Percentiles rank a stretch among this genome's conserved stretches.
Conservation (phyloP, 2,888 invertebrate species). For the Drosophila anceps region DNA sequence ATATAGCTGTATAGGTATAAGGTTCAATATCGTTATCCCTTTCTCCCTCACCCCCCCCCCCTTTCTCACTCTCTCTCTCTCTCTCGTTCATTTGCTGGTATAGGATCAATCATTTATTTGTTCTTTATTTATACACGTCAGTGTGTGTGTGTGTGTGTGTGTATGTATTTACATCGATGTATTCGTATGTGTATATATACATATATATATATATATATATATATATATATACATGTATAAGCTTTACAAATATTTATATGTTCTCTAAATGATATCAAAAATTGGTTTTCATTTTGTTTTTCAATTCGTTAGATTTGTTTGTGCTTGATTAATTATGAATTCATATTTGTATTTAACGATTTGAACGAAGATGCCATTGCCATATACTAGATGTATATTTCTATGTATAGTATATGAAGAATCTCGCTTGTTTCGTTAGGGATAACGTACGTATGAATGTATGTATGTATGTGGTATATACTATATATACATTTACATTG, state of each 20-base stretch:
- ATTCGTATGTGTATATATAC: constrained; percentile 6
- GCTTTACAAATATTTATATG: constrained; percentile 32
- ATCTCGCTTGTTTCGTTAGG: constrained; percentile 27
- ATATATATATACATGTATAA: constrained; percentile 20
- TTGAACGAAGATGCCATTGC: constrained; percentile 9
- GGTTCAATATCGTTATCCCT: not conserved
- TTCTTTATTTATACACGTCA: constrained; percentile 43
- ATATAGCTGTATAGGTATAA: not conserved
- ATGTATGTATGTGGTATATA: not conserved
- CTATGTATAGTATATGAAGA: constrained; percentile 4
- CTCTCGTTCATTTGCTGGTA: constrained; percentile 39
- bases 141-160: constrained; percentile 15
- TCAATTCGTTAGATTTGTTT: constrained; percentile 5
- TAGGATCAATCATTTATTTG: constrained; percentile 34
- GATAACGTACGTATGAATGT: not conserved
- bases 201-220: not conserved
- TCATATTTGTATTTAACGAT: not conserved
- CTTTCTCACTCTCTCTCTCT: fast-evolving
- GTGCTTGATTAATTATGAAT: constrained; percentile 24
- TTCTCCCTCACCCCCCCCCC: not conserved
- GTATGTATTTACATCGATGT: constrained; percentile 21
- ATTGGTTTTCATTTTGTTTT: too few relatives aligned
- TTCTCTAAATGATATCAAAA: constrained; percentile 29
- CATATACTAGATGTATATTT: not conserved
- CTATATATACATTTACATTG: constrained; percentile 3